Evolutionary conservation across 2,113 vertebrate species (phyloP), one percentile per base, ranked within the genome.

Genomic region (Lycocorax pyrrhopterus): DNA sequence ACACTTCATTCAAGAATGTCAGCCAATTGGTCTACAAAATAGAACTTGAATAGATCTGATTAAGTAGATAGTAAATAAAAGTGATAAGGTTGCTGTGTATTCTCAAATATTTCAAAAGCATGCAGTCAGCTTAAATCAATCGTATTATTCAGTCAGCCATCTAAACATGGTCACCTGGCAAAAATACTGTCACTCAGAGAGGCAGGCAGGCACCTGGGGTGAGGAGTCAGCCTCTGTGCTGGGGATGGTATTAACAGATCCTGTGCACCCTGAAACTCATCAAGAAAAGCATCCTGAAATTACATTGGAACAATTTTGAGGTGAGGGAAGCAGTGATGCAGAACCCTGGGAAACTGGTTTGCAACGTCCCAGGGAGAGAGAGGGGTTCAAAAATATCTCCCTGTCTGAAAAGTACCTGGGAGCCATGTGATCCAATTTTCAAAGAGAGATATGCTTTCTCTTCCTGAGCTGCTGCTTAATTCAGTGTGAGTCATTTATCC

Each of bases 401-500:
- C 18, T 15, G 12, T 41, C 78, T 58, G 75, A 76, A 84, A 91
- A 46, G 35, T 69, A 74, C 25, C 58, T 79, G 58, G 23, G 46
- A 76, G 68, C 37, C 63, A 75, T 1, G 21, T 2, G 30, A 87
- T 75, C 16, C 63, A 68, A 22, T 30, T 51, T 46, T 37, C 81
- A 72, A 63, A 73, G 47, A 60, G 37, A 86, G 33, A 35, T 47
- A 35, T 2, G 2, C 68, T 64, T 75, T 87, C 66, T 85, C 7
- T 73, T 64, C 74, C 56, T 19, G 62, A 93, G 56, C 58, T 43
- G 62, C 74, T 85, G 53, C 67, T 79, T 94, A 84, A 85, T 73
- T 76, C 87, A 73, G 71, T 25, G 37, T 64, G 81, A 95, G 77
- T 87, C 91, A 94, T 79, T 94, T 75, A 84, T 74, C 37, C 59